phyloP scores from a whole-genome alignment of 2,113 vertebrate species.

The Tachysurus vachellii region DNA sequence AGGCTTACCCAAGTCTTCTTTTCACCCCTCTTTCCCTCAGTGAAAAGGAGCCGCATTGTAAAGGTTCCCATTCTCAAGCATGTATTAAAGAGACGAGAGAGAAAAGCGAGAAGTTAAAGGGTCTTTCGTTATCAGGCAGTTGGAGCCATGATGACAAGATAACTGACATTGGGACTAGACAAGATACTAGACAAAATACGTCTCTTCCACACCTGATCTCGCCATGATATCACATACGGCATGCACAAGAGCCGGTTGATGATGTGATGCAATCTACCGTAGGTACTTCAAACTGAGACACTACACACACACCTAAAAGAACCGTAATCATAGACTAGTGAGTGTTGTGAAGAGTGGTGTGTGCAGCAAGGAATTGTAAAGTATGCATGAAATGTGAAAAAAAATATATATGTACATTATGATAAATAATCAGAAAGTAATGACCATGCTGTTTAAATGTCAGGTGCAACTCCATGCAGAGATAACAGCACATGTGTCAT shows the following conservation, averaged over 20 bases:
- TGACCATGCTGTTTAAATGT: not conserved
- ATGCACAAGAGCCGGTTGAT: conserved; percentile 47
- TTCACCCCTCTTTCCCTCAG: not conserved
- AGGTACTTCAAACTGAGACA: not conserved
- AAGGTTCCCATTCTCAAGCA: conserved; percentile 37
- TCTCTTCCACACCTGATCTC: conserved; percentile 34
- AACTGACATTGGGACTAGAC: conserved; percentile 53
- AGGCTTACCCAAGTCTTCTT: conserved; percentile 17
- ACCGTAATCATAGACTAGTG: not conserved
- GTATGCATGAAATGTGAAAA: not conserved
- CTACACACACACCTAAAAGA: not conserved
- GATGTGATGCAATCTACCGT: conserved; percentile 15
- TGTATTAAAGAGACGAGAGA: conserved; percentile 40
- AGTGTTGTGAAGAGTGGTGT: too few relatives aligned
- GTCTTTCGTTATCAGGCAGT: conserved; percentile 63
- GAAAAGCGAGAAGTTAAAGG: conserved; percentile 43
- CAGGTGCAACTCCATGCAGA: not conserved
- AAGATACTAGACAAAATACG: conserved; percentile 72
- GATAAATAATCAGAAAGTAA: not conserved
- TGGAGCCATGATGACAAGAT: conserved; percentile 70
- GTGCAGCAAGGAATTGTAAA: not conserved
- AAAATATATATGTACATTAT: too few relatives aligned
- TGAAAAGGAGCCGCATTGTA: conserved; percentile 36
- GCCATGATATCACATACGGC: conserved; percentile 59
- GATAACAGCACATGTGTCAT: not conserved